Evolutionary conservation across 1,140 invertebrate species (phyloP).

Genomic region (Parapsyche elsis): DNA sequence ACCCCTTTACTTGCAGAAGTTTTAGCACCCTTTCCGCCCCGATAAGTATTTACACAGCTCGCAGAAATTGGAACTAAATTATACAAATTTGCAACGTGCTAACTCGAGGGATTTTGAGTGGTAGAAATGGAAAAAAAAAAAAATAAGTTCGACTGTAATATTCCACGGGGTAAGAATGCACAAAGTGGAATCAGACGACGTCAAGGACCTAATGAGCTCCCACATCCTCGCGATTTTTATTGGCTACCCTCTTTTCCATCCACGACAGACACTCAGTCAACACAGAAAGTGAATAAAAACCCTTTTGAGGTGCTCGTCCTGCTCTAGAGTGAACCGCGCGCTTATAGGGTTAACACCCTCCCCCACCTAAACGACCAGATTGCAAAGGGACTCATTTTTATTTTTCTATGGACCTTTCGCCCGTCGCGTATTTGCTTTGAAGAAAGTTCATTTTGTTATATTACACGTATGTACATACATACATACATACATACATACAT

Average conservation of each 20-base stretch:
- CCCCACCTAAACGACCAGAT: neutral
- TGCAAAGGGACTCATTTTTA: neutral
- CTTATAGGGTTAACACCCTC: neutral
- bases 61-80: constrained; percentile 3
- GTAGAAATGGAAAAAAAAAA: too few species aligned
- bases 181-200: neutral
- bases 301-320: constrained; percentile 14
- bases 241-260: neutral
- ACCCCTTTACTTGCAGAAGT: neutral
- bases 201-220: neutral
- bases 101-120: too few species aligned
- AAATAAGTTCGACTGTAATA: too few species aligned
- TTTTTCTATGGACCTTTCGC: constrained; percentile 1
- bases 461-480: too few species aligned
- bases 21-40: constrained; percentile 20
- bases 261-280: constrained; percentile 26
- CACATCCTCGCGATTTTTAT: neutral
- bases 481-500: too few species aligned
- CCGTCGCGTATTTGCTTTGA: constrained; percentile 1
- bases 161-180: too few species aligned
- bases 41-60: too few species aligned
- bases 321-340: neutral
- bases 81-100: neutral
- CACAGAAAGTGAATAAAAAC: constrained; percentile 21
- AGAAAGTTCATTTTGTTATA: neutral